A percentile compares a stretch with the other conserved stretches of the same genome.
These are phyloP conservation scores for Heteronetta atricapilla DNA, from an alignment of 2,113 vertebrate species.

Conservation along the genomic window DNA sequence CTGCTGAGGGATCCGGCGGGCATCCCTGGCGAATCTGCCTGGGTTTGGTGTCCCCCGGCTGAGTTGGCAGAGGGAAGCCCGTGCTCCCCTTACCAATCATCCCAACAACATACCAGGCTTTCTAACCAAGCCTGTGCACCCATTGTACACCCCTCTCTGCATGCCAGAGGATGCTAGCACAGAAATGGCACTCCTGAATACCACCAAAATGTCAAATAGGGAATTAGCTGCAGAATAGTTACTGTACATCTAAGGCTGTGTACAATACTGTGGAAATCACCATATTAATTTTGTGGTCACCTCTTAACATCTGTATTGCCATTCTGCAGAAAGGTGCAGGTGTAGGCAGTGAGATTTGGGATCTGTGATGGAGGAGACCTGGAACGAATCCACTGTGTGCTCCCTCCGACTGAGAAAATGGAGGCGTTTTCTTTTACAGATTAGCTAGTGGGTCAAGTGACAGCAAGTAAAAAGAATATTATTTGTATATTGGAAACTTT, in stretches of 20 bases:
- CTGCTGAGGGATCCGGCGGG: neutral
- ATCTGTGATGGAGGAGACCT: rapidly evolving
- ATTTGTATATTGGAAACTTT: neutral
- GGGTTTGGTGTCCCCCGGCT: no score
- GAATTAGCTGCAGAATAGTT: neutral
- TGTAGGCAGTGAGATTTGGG: neutral
- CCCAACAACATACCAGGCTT: neutral
- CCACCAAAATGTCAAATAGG: no score
- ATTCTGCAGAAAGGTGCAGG: neutral
- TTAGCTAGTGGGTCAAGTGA: neutral
- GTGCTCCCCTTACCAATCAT: rapidly evolving
- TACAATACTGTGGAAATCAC: neutral
- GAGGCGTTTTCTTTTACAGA: neutral
- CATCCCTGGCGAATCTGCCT: neutral
- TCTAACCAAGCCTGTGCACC: neutral
- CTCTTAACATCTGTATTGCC: neutral
- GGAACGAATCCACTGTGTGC: rapidly evolving
- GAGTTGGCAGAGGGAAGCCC: rapidly evolving
- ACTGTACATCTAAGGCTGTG: neutral
- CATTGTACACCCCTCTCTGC: neutral
- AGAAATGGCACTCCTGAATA: neutral
- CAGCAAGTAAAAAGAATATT: neutral
- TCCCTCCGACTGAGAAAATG: neutral
- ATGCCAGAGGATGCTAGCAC: neutral
- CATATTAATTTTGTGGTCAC: neutral